These are phyloP conservation scores for Gallinago stenura DNA, from an alignment of 2,797 vertebrate species.

Conservation along the genomic window DNA sequence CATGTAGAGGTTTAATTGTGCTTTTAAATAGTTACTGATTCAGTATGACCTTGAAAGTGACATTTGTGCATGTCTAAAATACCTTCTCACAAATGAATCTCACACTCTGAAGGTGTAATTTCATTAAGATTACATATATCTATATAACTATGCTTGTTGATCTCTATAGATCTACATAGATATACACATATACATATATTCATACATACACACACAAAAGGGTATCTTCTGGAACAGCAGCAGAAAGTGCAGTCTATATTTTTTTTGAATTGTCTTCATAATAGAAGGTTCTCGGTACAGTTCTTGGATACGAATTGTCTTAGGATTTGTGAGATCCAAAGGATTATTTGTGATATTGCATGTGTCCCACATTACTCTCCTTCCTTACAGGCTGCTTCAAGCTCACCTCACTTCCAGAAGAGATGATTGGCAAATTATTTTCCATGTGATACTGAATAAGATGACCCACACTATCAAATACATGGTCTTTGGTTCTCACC, in stretches of 20 bases:
- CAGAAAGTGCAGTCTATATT: slow-evolving; percentile 63
- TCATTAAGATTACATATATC: slow-evolving; percentile 62
- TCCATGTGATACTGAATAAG: slow-evolving; percentile 93
- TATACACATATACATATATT: slow-evolving; percentile 71
- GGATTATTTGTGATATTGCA: slow-evolving; percentile 68
- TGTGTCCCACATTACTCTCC: slow-evolving; percentile 59
- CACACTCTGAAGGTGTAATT: slow-evolving; percentile 50
- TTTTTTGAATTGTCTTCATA: slow-evolving; percentile 27
- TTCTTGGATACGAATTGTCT: slow-evolving; percentile 25
- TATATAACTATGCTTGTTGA: slow-evolving; percentile 57
- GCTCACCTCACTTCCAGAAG: slow-evolving; percentile 90
- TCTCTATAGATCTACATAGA: slow-evolving; percentile 63
- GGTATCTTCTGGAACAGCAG: slow-evolving; percentile 50
- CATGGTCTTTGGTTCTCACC: slow-evolving; percentile 92
- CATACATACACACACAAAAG: slow-evolving; percentile 57
- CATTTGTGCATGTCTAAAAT: slow-evolving; percentile 73
- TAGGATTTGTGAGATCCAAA: not conserved
- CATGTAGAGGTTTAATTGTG: slow-evolving; percentile 78
- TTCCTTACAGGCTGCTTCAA: slow-evolving; percentile 88
- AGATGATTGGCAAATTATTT: slow-evolving; percentile 90
- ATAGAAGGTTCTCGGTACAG: not conserved
- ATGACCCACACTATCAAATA: slow-evolving; percentile 89
- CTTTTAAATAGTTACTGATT: slow-evolving; percentile 79
- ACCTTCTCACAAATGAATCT: slow-evolving; percentile 65
- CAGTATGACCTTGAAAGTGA: slow-evolving; percentile 77